Evolutionary conservation across 53 echinoderm and acorn worm genomes (phyloP), one percentile per base, ranked within the genome.

Genomic region (Mesocentrotus franciscanus): DNA sequence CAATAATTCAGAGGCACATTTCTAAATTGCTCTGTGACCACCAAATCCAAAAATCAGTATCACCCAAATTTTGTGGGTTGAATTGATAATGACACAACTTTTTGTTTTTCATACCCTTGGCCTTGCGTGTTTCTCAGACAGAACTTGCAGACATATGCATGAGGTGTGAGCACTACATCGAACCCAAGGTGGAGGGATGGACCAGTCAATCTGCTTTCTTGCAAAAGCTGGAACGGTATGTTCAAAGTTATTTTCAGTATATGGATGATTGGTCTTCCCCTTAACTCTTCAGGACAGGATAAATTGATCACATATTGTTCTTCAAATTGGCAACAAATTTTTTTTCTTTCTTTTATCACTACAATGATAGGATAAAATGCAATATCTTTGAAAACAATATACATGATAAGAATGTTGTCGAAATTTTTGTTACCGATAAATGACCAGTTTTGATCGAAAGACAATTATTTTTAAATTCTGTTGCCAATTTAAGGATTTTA

Each of bases 171-270:
- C 97, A 79, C 61, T 98, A 98, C 95, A 98, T 99, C 32, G 99
- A 71, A 99, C 98, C 2, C 98, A 99, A 85, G 99, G 99, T 3
- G 99, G 98, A 49, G 98, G 99, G 6, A 99, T 99, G 99, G 99
- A 98, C 92, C 99, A 99, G 92, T 97, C 99, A 2, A 99, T 99
- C 35, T 97, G 98, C 87, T 99, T 99, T 96, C 95, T 99, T 20
- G 99, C 99, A 12, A 95, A 99, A 95, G 94, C 95, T 90, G 98
- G 98, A 94, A 98, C 96, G 61, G 99, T 99, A 92, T 96, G 98
- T 96, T 90, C 49, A 24, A 85, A 85, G 4, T 85, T 57, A 36
- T 42, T 42, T 36, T 84, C 84, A 84, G 17, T 27, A 10, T 74
- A 74, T 14, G 39, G 64, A 64, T 64, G 64, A 64, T 64, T 20